These are phyloP conservation scores for Galbula dea DNA, from an alignment of 2,113 vertebrate genomes.

Conservation along the genomic window DNA sequence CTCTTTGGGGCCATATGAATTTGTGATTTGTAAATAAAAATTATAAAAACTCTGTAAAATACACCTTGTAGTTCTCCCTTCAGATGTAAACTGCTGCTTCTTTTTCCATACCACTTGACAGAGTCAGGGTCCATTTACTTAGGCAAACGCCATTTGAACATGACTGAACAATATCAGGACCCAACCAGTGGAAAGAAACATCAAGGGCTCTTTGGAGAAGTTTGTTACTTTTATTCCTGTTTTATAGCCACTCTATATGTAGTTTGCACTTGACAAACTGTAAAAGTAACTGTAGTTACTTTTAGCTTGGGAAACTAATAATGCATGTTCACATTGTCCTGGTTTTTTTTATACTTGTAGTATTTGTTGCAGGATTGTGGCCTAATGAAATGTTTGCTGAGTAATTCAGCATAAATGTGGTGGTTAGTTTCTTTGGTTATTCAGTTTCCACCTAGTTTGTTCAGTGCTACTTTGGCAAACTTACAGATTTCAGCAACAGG, in stretches of 20 bases:
- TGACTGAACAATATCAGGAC: not conserved
- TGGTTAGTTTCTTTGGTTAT: not conserved
- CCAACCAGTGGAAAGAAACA: not conserved
- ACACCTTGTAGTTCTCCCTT: not conserved
- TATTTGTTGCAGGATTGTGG: not conserved
- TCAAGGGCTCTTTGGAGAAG: not conserved
- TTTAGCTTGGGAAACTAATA: not conserved
- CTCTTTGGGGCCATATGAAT: not conserved
- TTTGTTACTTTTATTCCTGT: not conserved
- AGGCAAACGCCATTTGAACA: not conserved
- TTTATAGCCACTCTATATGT: not conserved
- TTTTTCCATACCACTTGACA: not conserved
- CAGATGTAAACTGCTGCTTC: not conserved
- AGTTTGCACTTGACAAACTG: not conserved
- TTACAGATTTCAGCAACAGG: not conserved
- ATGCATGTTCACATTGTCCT: not conserved
- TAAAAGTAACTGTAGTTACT: not conserved
- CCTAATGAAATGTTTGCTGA: not conserved
- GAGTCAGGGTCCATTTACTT: not conserved
- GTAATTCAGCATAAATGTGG: not conserved
- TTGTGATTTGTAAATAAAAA: not conserved
- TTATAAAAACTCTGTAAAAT: not conserved
- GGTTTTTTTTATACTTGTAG: not conserved
- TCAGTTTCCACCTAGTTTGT: not conserved
- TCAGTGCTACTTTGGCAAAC: not conserved